Base-by-base conservation (phyloP, 1,140 invertebrate species). In the Drosophila melanica region DNA sequence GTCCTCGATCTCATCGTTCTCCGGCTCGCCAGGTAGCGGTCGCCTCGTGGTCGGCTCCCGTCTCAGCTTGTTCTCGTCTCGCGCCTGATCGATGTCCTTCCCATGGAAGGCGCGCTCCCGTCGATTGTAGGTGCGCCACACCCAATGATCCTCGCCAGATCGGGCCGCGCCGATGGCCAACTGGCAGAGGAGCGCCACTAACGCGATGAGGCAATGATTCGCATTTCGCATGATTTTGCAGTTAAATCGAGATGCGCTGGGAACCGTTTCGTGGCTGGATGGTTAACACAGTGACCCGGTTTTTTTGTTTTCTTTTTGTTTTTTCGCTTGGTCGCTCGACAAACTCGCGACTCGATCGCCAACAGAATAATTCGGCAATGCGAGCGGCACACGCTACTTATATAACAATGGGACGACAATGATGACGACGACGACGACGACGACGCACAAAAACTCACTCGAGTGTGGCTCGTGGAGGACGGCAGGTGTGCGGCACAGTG, bases 1-100 rank as follows among this genome's bases (percentile, higher is more conserved):
- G 9, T 91, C 90, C 57, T 91, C 90, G 16, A 91, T 91, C 55
- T 91, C 90, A 58, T 91, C 90, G 53, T 91, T 91, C 45, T 84
- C 90, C 2, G 80, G 75, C 37, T 90, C 73, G 0, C 90, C 90
- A 0, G 90, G 90, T 8, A 91, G 16, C 11, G 90, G 90, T 12
- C 82, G 44, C 2, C 79, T 60, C 0, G 90, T 91, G 0, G 90
- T 91, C 11, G 90, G 90, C 51, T 91, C 90, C 0, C 90, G 68
- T 3, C 70, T 78, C 16, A 79, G 48, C 12, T 85, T 74, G 30
- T 84, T 71, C 18, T 90, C 67, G 55, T 35, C 81, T 72, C 51
- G 79, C 41, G 4, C 75, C n/a, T 67, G 69, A 64, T 69, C 77
- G 4, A 77, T 68, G 9, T 68, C 70, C 27, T 73, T 59, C 20